Evolutionary conservation across 2,888 invertebrate species (phyloP), one percentile per base, ranked within the genome.

Genomic region (Eristalis arbustorum): DNA sequence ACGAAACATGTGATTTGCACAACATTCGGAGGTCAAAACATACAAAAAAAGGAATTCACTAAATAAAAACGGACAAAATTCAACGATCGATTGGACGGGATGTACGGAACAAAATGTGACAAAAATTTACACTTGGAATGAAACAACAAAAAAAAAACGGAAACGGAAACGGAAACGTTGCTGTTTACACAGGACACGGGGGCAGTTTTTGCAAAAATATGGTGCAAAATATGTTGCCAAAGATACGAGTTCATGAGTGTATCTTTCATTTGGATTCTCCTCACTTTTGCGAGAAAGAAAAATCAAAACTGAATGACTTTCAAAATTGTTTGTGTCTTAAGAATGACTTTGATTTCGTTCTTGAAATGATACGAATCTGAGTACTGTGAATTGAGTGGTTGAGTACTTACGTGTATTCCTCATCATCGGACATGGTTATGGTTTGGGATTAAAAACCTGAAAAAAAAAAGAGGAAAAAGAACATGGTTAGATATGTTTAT

Each of bases 381-480:
- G 11, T 13, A 25, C 8, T 1, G 5, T 18, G 13, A 40, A 40
- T 37, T 42, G 3, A n/a, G 5, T 18, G 8, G 10, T 64, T 31
- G 31, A 87, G 83, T 95, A 97, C 97, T 97, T 95, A 97, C 97
- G 97, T 97, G 95, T 97, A 97, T 95, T 97, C 97, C 94, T 97
- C 97, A 94, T 97, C 97, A 95, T 97, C 97, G 95, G 97, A 97
- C 97, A 97, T 97, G 95, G 94, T 96, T 95, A 94, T 94, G 93
- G 94, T 93, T 92, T 92, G 91, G 93, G 93, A 93, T 92, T 94
- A 94, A 94, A 93, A 93, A 93, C 93, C 95, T 95, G 93, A n/a
- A 94, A 94, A 91, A 91, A 90, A 90, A 89, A 91, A 90, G n/a
- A n/a, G n/a, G n/a, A n/a, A 90, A 89, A 89, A 89, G 77, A 5